Percentiles rank a stretch among this genome's conserved stretches.
These are phyloP conservation scores for Stratiolaelaps scimitus DNA, from an alignment of 1,140 invertebrate species.

Conservation along the genomic window DNA sequence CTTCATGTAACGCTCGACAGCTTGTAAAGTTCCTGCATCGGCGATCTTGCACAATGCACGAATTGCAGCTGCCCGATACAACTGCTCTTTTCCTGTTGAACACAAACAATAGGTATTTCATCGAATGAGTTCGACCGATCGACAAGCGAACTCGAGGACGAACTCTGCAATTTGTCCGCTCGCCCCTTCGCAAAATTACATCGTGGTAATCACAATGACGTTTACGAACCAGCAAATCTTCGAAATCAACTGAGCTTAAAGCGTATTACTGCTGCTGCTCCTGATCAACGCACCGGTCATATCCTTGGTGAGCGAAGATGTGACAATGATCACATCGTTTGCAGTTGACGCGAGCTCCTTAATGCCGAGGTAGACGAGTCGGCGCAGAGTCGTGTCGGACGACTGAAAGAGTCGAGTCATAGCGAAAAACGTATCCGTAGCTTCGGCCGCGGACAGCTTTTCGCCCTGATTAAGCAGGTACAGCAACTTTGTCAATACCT, in stretches of 20 bases:
- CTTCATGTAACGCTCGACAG: conserved; percentile 98
- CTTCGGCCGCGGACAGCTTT: conserved; percentile 75
- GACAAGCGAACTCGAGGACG: too few species aligned
- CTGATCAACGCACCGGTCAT: conserved; percentile 73
- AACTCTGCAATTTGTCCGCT: too few species aligned
- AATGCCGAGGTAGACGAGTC: conserved; percentile 93
- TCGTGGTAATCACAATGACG: neutral
- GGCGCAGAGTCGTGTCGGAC: conserved; percentile 78
- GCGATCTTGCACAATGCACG: conserved; percentile 93
- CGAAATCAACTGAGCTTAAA: too few species aligned
- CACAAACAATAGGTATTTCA: neutral
- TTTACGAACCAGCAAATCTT: too few species aligned
- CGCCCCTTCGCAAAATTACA: too few species aligned
- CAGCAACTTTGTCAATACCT: conserved; percentile 85
- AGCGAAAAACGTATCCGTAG: conserved; percentile 96
- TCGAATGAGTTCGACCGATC: too few species aligned
- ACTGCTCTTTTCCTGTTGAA: conserved; percentile 53
- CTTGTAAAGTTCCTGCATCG: conserved; percentile 81
- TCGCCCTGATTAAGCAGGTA: conserved; percentile 92
- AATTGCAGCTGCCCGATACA: conserved; percentile 88
- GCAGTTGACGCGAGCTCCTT: conserved; percentile 88
- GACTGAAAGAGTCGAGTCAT: conserved; percentile 98
- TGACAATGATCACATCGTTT: conserved; percentile 99
- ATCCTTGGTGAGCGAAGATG: conserved; percentile 91
- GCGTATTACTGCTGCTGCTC: conserved; percentile 34